Evolutionary conservation across 1,140 invertebrate genomes (phyloP).

Genomic region (Drosophila lacteicornis): DNA sequence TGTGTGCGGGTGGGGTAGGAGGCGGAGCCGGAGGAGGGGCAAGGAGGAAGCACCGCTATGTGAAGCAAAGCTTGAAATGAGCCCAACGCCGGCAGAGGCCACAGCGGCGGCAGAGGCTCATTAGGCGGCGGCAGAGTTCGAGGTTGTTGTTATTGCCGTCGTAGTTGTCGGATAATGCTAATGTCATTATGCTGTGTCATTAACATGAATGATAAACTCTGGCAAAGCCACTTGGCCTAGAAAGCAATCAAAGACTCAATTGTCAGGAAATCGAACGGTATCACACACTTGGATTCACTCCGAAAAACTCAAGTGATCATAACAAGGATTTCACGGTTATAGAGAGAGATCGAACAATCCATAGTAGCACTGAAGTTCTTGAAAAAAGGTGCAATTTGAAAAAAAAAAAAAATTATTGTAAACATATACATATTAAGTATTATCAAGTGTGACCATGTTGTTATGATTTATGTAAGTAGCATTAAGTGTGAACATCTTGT

Average conservation of each 20-base stretch:
- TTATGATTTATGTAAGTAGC: no score
- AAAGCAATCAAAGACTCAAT: conserved; percentile 68
- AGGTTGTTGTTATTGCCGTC: conserved; percentile 36
- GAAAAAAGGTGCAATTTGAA: background rate
- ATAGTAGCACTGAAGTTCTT: background rate
- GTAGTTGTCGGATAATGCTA: conserved; percentile 55
- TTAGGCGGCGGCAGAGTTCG: conserved; percentile 54
- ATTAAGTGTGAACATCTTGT: no score
- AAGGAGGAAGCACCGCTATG: conserved; percentile 66
- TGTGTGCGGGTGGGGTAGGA: conserved; percentile 16
- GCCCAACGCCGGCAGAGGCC: conserved; percentile 31
- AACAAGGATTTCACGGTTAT: conserved; percentile 5
- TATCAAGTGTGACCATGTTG: no score
- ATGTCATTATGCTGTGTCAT: conserved; percentile 81
- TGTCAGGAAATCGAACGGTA: conserved; percentile 33
- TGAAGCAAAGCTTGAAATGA: conserved; percentile 70
- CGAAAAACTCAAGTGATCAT: background rate
- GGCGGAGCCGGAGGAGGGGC: background rate
- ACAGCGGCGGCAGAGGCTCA: conserved; percentile 42
- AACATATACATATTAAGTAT: no score
- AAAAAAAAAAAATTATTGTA: background rate
- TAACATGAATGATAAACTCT: conserved; percentile 61
- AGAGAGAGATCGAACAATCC: background rate
- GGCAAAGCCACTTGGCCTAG: conserved; percentile 71
- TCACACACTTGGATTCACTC: conserved; percentile 5